Percentiles rank a stretch among this genome's conserved stretches.
Evolutionary conservation across 2,888 invertebrate species (phyloP).

Genomic region (Ceratothoa steindachneri): DNA sequence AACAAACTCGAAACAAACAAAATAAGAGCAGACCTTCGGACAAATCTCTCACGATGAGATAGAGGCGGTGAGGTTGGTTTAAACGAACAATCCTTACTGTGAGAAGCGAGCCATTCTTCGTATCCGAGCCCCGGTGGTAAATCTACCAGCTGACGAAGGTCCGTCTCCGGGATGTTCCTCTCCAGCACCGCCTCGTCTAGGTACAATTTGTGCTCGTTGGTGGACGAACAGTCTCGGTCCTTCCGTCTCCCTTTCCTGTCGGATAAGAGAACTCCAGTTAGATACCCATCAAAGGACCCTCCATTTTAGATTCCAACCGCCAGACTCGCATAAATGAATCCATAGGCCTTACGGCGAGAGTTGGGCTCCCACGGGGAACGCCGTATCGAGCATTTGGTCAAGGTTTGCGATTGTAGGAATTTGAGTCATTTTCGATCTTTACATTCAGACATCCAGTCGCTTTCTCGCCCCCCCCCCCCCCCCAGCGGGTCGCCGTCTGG

Average conservation of each 20-base stretch:
- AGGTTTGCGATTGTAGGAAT: too few relatives aligned
- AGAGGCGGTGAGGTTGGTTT: too few relatives aligned
- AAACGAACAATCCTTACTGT: slow-evolving; percentile 85
- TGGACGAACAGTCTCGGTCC: slow-evolving; percentile 49
- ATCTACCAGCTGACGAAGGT: slow-evolving; percentile 90
- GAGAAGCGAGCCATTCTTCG: slow-evolving; percentile 99
- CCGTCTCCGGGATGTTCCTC: slow-evolving; percentile 87
- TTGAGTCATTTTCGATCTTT: too few relatives aligned
- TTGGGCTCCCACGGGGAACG: background rate
- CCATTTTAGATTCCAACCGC: background rate
- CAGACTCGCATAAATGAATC: too few relatives aligned
- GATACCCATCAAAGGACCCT: background rate
- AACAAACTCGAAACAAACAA: too few relatives aligned
- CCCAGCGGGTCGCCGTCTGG: too few relatives aligned
- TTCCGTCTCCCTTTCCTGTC: slow-evolving; percentile 61
- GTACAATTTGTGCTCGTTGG: slow-evolving; percentile 76
- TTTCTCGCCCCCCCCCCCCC: too few relatives aligned
- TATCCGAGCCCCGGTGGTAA: slow-evolving; percentile 92
- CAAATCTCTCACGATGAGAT: too few relatives aligned
- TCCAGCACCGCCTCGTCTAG: slow-evolving; percentile 91
- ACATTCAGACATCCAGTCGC: too few relatives aligned
- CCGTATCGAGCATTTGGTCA: background rate
- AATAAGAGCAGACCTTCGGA: too few relatives aligned
- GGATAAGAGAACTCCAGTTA: slow-evolving; percentile 13
- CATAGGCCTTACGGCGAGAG: background rate